Evolutionary conservation across 2,888 invertebrate species (phyloP).

Genomic region (Syritta pipiens): DNA sequence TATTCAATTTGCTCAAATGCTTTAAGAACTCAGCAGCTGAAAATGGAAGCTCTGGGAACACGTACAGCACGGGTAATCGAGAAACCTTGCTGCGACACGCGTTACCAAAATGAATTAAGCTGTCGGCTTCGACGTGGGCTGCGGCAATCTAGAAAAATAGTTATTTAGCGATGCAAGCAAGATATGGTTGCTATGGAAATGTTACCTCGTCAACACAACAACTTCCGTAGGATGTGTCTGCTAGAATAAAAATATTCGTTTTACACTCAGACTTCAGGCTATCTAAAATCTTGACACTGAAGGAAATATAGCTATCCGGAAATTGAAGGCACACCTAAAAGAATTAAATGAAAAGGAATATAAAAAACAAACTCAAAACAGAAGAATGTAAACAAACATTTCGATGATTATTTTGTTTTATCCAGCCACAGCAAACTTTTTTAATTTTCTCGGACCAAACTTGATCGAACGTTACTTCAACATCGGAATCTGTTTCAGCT

Average conservation of each 20-base stretch:
- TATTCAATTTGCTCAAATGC: constrained; percentile 74
- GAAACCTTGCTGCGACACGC: constrained; percentile 89
- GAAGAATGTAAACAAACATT: constrained; percentile 82
- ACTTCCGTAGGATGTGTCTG: constrained; percentile 95
- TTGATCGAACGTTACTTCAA: constrained; percentile 71
- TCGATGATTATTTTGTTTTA: constrained; percentile 82
- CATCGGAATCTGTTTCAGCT: constrained; percentile 70
- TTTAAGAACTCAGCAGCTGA: constrained; percentile 80
- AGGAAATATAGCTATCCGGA: constrained; percentile 88
- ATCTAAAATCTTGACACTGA: constrained; percentile 85
- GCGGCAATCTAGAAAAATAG: constrained; percentile 87
- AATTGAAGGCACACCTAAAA: constrained; percentile 91
- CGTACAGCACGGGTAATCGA: constrained; percentile 87
- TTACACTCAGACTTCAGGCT: constrained; percentile 80
- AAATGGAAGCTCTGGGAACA: constrained; percentile 84
- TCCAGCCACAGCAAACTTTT: constrained; percentile 82
- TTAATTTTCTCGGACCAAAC: constrained; percentile 77
- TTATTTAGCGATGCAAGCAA: background rate
- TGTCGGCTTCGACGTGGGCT: constrained; percentile 91
- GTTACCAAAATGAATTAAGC: constrained; percentile 94
- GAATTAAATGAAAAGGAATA: background rate
- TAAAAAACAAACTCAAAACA: constrained; percentile 6
- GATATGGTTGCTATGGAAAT: too few species aligned
- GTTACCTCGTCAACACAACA: constrained; percentile 79
- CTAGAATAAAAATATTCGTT: constrained; percentile 87